Base-by-base conservation (phyloP, 2,113 vertebrate species). In the Zootoca vivipara region DNA sequence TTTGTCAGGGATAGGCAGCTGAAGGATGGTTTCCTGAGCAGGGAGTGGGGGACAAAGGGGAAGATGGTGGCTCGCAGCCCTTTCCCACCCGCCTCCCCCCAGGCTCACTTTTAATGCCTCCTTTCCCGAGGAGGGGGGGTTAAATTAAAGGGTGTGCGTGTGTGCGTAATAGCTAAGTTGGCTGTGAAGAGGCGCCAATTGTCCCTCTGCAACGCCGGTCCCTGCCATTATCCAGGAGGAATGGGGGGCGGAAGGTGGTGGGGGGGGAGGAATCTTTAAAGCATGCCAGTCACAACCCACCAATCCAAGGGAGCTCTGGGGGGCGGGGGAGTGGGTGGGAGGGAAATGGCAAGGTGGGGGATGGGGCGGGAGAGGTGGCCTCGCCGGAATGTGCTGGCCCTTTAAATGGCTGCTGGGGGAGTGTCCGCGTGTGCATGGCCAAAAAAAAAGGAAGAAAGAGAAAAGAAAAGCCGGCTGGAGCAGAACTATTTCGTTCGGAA, bases 401-500 rank as follows among this genome's bases (percentile, higher is more conserved):
- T 88, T 88, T 88, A 88, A 88, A 88, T 78, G 78, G 70, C 79
- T 85, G 83, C n/a, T 67, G 88, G 65, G n/a, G 4, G 73, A 80
- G 56, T 28, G 77, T 35, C 79, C 40, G 69, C 56, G 38, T 88
- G 86, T 16, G 30, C 28, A 69, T 69, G 70, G 70, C 70, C 70
- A 73, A 73, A n/a, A 56, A 56, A 56, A 9, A 30, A 12, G 13
- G 24, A 24, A 75, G 33, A 40, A 38, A 40, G 26, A 26, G 7
- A 78, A 52, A 35, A 18, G 42, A 73, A 42, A 4, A 64, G n/a
- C 24, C 67, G 52, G 83, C 28, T 74, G 30, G 77, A 72, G 26
- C 22, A 10, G 62, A 89, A 56, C 64, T 67, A 24, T 74, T 52
- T 15, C 52, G 74, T 81, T 74, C 30, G 67, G 52, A 64, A 73